phyloP scores from a whole-genome alignment of 2,888 invertebrate genomes.

The Lamellibrachia columna region DNA sequence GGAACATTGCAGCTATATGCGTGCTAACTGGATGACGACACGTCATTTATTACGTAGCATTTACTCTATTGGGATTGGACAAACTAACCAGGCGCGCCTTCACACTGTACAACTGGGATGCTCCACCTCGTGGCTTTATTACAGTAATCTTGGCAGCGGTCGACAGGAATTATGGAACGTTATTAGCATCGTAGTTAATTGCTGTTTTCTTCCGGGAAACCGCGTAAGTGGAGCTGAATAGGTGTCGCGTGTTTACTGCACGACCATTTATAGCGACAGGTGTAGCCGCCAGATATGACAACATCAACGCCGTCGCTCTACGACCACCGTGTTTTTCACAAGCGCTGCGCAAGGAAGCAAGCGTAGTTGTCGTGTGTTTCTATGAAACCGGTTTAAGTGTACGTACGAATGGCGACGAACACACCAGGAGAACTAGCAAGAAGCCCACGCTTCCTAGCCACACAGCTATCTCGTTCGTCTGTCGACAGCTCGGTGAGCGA shows the following conservation, averaged over 20 bases:
- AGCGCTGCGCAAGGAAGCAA: neutral
- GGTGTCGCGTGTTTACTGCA: neutral
- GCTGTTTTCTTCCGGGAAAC: neutral
- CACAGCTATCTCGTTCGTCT: neutral
- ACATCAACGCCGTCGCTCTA: neutral
- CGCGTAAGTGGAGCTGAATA: neutral
- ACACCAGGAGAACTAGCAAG: neutral
- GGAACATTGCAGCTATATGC: no score
- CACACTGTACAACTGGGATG: neutral
- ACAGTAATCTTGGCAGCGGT: neutral
- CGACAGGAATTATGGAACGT: neutral
- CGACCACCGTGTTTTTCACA: neutral
- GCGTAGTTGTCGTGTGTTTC: neutral
- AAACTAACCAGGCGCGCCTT: neutral
- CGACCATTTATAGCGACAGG: neutral
- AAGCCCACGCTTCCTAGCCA: neutral
- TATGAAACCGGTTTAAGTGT: neutral
- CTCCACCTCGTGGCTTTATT: neutral
- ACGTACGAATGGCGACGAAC: neutral
- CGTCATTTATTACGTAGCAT: no score
- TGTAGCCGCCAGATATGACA: neutral
- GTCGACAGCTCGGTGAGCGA: neutral
- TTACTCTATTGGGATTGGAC: no score
- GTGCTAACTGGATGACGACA: no score
- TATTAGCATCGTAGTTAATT: conserved; percentile 5